A percentile compares a stretch with the other conserved stretches of the same genome.
Evolutionary conservation across 2,888 invertebrate genomes (phyloP).

Genomic region (Acleris sparsana): DNA sequence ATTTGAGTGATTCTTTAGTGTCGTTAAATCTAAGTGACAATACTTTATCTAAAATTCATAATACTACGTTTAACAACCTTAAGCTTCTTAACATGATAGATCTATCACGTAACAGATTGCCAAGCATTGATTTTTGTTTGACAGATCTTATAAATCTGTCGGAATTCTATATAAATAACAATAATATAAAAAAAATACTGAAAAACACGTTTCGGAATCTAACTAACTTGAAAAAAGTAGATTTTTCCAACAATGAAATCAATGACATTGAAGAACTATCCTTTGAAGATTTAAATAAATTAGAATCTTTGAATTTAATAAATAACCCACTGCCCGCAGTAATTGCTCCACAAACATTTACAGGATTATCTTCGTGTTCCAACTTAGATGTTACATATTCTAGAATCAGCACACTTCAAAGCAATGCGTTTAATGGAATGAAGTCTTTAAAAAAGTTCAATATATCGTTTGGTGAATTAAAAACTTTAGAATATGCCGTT

Average conservation of each 20-base stretch:
- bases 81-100: conserved; percentile 13
- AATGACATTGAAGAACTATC: conserved; percentile 12
- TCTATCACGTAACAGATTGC: conserved; percentile 23
- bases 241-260: conserved; percentile 26
- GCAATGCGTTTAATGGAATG: conserved; percentile 24
- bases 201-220: conserved; percentile 7
- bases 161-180: conserved; percentile 16
- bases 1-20: neutral
- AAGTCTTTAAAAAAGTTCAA: conserved; percentile 16
- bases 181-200: conserved; percentile 10
- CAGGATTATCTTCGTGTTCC: conserved; percentile 8
- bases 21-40: conserved; percentile 25
- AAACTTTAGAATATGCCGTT: conserved; percentile 3
- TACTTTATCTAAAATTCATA: conserved; percentile 25
- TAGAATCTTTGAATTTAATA: conserved; percentile 15
- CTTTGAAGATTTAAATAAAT: conserved; percentile 14
- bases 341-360: conserved; percentile 15
- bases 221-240: neutral
- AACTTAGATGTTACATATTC: conserved; percentile 21
- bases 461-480: conserved; percentile 14
- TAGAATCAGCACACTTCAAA: conserved; percentile 10
- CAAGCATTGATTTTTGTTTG: conserved; percentile 18
- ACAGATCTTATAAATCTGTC: conserved; percentile 16
- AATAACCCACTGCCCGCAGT: conserved; percentile 20
- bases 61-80: conserved; percentile 22